Conservation (phyloP, 2,888 invertebrate species). For the Pilophorus perplexus region DNA sequence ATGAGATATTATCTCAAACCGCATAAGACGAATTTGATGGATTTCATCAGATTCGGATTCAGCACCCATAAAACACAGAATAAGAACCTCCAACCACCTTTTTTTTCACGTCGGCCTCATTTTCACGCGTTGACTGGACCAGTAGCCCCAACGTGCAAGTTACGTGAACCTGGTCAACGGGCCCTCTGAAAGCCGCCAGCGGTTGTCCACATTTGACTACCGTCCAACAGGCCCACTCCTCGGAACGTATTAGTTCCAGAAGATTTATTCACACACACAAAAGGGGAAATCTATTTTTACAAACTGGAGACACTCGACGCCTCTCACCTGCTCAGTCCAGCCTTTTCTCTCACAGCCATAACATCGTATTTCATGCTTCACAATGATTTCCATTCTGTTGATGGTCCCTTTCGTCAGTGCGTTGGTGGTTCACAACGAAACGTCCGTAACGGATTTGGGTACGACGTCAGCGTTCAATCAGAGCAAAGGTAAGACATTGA, state of each 20-base stretch:
- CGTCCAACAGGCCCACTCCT: too few species aligned
- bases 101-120: too few species aligned
- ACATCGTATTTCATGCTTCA: neutral
- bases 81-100: too few species aligned
- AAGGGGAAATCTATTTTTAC: neutral
- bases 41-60: too few species aligned
- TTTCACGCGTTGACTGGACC: too few species aligned
- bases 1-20: too few species aligned
- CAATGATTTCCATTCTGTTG: neutral
- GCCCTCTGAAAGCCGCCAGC: too few species aligned
- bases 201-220: too few species aligned
- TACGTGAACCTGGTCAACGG: too few species aligned
- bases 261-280: neutral
- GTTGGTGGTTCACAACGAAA: conserved; percentile 10
- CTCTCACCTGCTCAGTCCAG: neutral
- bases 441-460: conserved; percentile 14
- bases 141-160: too few species aligned
- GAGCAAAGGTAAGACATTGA: conserved; percentile 15
- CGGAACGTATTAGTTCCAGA: conserved; percentile 12
- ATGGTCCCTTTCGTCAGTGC: neutral
- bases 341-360: neutral
- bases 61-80: too few species aligned
- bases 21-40: too few species aligned
- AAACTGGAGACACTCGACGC: neutral
- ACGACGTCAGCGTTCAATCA: conserved; percentile 6